Evolutionary conservation across 2,113 vertebrate species (phyloP), one percentile per base, ranked within the genome.

Genomic region (Lycocorax pyrrhopterus): DNA sequence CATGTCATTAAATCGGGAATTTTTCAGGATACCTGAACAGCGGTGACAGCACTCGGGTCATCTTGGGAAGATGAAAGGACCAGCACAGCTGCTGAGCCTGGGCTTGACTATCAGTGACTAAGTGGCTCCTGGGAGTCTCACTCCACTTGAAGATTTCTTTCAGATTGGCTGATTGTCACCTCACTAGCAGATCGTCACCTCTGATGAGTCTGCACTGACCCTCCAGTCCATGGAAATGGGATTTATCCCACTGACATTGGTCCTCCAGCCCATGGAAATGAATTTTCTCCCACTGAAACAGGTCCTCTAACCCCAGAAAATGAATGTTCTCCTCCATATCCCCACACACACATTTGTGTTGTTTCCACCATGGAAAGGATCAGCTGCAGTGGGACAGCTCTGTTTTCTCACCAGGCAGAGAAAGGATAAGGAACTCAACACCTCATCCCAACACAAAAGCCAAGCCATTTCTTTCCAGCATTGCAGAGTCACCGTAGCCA

Each of bases 261-360:
- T 52, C 23, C 20, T 43, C 23, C 30, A 75, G n/a, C 29, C 17
- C 37, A 47, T 39, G 33, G 25, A 67, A 81, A 76, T 4, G 6
- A 5, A 2, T 18, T 29, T 41, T 60, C 27, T 84, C 17, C 39
- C 44, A 29, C 4, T 5, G 27, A 33, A 51, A 68, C 17, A 22
- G 12, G 19, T 51, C 23, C 25, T 69, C 25, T 12, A 23, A 25
- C 7, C 29, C 73, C 52, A 41, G 35, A 37, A 53, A 52, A 32
- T 6, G 11, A 23, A 9, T 15, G 5, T 29, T 88, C 14, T 64
- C 62, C 39, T 76, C 69, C 49, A 7, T 7, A 67, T 20, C 25
- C n/a, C 33, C 44, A 8, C 1, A 1, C 12, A 17, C 0, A 0
- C 25, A 16, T 35, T 32, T 43, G 12, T 58, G 20, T 69, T 20